These are phyloP conservation scores for Monopterus albus DNA, from an alignment of 2,113 vertebrate genomes.

Conservation along the genomic window DNA sequence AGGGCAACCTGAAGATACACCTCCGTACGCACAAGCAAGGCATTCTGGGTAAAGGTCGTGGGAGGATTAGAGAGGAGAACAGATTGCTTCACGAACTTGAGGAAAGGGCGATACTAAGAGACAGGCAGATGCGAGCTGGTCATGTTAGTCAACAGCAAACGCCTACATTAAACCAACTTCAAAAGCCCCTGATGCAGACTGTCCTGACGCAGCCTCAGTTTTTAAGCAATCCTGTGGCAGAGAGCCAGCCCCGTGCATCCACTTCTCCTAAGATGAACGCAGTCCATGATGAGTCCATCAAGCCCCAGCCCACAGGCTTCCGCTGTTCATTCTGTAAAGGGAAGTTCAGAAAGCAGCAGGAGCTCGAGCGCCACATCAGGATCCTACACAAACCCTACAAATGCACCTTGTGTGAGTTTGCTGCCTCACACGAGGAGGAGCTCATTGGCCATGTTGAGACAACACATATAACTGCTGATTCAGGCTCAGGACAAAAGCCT, in stretches of 20 bases:
- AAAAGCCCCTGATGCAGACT: conserved; percentile 81
- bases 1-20: conserved; percentile 99
- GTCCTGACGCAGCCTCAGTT: conserved; percentile 39
- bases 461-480: conserved; percentile 93
- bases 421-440: conserved; percentile 95
- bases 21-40: conserved; percentile 98
- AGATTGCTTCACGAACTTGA: conserved; percentile 95
- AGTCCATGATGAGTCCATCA: conserved; percentile 84
- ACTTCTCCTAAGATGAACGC: conserved; percentile 85
- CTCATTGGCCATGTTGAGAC: conserved; percentile 97
- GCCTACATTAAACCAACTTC: conserved; percentile 73
- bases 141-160: conserved; percentile 70
- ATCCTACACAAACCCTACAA: conserved; percentile 99
- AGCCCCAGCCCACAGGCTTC: conserved; percentile 86
- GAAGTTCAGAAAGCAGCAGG: conserved; percentile 98
- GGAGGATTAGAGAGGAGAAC: conserved; percentile 95
- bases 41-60: conserved; percentile 96
- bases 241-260: conserved; percentile 81
- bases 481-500: conserved; percentile 87
- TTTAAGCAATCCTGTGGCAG: conserved; percentile 81
- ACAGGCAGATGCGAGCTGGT: conserved; percentile 91
- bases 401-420: conserved; percentile 97
- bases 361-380: conserved; percentile 96
- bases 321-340: conserved; percentile 98
- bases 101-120: conserved; percentile 94